Evolutionary conservation across 2,888 invertebrate species (phyloP).

Genomic region (Hypena proboscidalis): DNA sequence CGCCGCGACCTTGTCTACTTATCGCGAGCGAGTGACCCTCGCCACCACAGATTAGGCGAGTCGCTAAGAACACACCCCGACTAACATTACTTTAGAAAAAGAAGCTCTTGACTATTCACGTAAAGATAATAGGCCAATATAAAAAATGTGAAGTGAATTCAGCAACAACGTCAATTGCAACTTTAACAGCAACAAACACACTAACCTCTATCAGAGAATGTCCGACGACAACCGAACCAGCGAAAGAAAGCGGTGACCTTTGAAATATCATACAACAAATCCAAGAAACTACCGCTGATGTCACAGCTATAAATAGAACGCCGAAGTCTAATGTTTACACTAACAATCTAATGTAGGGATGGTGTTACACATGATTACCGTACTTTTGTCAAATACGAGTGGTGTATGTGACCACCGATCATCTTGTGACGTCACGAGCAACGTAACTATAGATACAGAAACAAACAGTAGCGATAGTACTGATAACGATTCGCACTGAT

Average conservation of each 20-base stretch:
- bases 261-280: slow-evolving; percentile 60
- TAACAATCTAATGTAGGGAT: slow-evolving; percentile 68
- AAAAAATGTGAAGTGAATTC: not conserved
- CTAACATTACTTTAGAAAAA: too few species aligned
- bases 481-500: slow-evolving; percentile 76
- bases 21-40: slow-evolving; percentile 80
- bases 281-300: slow-evolving; percentile 68
- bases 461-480: slow-evolving; percentile 78
- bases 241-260: slow-evolving; percentile 52
- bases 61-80: slow-evolving; percentile 52
- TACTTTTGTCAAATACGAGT: slow-evolving; percentile 39
- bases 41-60: slow-evolving; percentile 69
- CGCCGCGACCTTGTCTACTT: slow-evolving; percentile 82
- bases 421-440: slow-evolving; percentile 62
- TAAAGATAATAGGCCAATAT: not conserved
- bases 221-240: slow-evolving; percentile 19
- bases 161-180: not conserved
- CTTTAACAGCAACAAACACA: not conserved
- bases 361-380: slow-evolving; percentile 50
- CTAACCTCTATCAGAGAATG: slow-evolving; percentile 3
- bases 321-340: slow-evolving; percentile 70
- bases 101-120: too few species aligned
- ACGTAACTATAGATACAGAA: slow-evolving; percentile 74
- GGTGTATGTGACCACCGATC: slow-evolving; percentile 45
- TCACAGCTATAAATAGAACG: slow-evolving; percentile 73